phyloP scores from a whole-genome alignment of 2,888 invertebrate species.

The Zelleria hepariella region DNA sequence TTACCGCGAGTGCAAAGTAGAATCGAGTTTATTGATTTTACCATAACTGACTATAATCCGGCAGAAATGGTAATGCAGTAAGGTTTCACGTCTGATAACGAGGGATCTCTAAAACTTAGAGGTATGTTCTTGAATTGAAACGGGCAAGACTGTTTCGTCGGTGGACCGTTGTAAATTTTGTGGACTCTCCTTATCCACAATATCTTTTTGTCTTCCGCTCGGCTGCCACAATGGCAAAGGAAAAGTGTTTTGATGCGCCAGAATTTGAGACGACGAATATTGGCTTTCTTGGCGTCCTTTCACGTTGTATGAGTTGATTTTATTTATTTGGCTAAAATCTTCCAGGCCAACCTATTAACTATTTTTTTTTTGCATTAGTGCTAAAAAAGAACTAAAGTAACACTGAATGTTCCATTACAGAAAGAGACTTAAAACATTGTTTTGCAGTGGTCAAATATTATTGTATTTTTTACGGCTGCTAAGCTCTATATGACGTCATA shows the following conservation, averaged over 20 bases:
- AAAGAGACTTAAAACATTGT: no score
- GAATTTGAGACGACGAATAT: not conserved
- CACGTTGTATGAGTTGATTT: not conserved
- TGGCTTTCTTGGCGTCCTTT: no score
- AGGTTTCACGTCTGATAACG: not conserved
- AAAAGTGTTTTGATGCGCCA: not conserved
- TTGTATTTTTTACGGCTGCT: no score
- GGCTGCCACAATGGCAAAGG: not conserved
- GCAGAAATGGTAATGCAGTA: no score
- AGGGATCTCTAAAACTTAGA: not conserved
- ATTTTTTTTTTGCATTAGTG: no score
- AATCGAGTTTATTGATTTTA: not conserved
- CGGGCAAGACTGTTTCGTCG: not conserved
- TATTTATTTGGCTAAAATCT: not conserved
- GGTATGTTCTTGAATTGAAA: not conserved
- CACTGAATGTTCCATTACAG: no score
- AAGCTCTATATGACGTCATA: no score
- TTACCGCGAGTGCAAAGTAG: not conserved
- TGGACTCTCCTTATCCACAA: slow-evolving; percentile 3
- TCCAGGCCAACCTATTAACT: no score
- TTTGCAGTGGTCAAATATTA: no score
- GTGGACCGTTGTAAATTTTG: slow-evolving; percentile 10
- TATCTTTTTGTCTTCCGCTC: slow-evolving; percentile 3
- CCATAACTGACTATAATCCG: not conserved
- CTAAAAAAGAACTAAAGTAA: no score